phyloP scores from a whole-genome alignment of 2,113 vertebrate genomes.

The Dipodomys spectabilis region DNA sequence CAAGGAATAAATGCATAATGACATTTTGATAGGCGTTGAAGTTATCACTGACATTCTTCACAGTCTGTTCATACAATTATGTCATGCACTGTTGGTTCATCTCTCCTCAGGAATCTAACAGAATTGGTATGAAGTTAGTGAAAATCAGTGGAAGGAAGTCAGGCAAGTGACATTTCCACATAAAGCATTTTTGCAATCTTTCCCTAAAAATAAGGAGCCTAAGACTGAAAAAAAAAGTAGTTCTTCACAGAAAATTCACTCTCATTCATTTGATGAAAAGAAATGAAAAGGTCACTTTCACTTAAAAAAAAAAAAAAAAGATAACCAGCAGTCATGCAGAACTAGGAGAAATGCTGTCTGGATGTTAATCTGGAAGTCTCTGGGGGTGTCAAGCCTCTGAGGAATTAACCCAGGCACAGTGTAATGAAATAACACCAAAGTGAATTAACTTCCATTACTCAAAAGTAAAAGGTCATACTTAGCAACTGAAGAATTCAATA shows the following conservation, averaged over 20 bases:
- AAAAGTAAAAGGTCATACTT: slow-evolving; percentile 63
- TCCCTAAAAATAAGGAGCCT: slow-evolving; percentile 38
- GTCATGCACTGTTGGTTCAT: slow-evolving; percentile 29
- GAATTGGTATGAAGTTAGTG: slow-evolving; percentile 19
- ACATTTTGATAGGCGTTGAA: slow-evolving; percentile 15
- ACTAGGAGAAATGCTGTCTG: not conserved
- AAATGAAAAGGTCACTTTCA: slow-evolving; percentile 37
- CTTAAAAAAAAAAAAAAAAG: not conserved
- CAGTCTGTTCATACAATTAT: slow-evolving; percentile 43
- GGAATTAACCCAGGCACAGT: slow-evolving; percentile 14
- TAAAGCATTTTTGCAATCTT: slow-evolving; percentile 37
- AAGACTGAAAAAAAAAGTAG: not conserved
- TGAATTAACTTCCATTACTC: slow-evolving; percentile 53
- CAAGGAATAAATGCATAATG: slow-evolving; percentile 47
- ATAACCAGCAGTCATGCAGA: not conserved
- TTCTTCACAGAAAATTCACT: not conserved
- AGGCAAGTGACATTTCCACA: slow-evolving; percentile 41
- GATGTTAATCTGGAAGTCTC: slow-evolving; percentile 3
- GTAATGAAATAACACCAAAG: slow-evolving; percentile 62
- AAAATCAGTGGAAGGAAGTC: slow-evolving; percentile 37
- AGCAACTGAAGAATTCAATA: not conserved
- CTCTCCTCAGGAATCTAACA: not conserved
- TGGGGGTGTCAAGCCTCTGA: not conserved
- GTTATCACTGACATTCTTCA: not conserved
- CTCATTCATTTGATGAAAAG: slow-evolving; percentile 4